These are phyloP conservation scores for Ornithoptera alexandrae DNA, from an alignment of 2,888 invertebrate species.

Conservation along the genomic window DNA sequence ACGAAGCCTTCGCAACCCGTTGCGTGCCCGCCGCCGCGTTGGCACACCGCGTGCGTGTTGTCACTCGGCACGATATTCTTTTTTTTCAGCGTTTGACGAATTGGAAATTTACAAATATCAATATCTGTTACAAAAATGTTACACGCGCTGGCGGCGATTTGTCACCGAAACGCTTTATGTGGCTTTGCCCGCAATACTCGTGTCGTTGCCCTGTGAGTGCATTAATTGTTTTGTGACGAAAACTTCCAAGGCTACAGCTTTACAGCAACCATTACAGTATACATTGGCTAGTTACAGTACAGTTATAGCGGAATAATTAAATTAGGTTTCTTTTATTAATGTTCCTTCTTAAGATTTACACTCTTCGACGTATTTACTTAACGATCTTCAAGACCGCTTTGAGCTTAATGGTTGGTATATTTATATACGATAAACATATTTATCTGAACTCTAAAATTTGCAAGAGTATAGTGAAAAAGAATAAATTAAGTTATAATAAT, in stretches of 20 bases:
- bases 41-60: conserved; percentile 57
- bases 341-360: too few species aligned
- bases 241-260: neutral
- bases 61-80: conserved; percentile 14
- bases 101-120: conserved; percentile 27
- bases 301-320: too few species aligned
- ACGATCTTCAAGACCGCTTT: too few species aligned
- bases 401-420: too few species aligned
- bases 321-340: too few species aligned
- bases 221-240: neutral
- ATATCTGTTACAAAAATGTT: conserved; percentile 21
- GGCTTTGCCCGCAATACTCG: neutral
- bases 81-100: conserved; percentile 20
- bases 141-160: conserved; percentile 6
- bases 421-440: too few species aligned
- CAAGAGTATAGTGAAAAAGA: too few species aligned
- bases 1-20: conserved; percentile 47
- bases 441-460: too few species aligned
- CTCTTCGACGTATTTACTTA: too few species aligned
- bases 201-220: neutral
- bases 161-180: neutral
- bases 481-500: too few species aligned
- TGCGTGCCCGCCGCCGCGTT: conserved; percentile 54
- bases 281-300: too few species aligned
- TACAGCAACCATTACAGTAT: too few species aligned